These are phyloP conservation scores for Anhinga rufa DNA, from an alignment of 2,113 vertebrate species.

Conservation along the genomic window DNA sequence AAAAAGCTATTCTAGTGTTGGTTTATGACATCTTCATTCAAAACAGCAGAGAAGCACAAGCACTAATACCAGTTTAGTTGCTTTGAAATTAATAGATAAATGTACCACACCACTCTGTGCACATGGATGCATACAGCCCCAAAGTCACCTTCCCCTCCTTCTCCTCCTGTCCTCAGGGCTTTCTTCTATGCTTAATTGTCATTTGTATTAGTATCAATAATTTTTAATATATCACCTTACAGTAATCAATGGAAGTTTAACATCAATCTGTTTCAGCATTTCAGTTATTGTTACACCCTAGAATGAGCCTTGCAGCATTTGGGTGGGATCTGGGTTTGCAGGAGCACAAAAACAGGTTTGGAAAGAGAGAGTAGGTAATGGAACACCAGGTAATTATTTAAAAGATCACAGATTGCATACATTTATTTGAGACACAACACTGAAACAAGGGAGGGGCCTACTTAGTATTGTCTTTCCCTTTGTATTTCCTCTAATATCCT, in stretches of 20 bases:
- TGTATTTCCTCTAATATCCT: constrained; percentile 12
- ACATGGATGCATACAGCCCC: background rate
- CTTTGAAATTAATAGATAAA: constrained; percentile 19
- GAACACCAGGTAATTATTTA: constrained; percentile 23
- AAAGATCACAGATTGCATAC: constrained; percentile 42
- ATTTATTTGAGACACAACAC: background rate
- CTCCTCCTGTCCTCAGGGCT: background rate
- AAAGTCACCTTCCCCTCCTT: background rate
- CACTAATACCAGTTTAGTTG: background rate
- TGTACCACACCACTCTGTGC: background rate
- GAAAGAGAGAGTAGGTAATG: constrained; percentile 25
- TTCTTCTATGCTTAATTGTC: background rate
- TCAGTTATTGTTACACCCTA: background rate
- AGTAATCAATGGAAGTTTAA: constrained; percentile 60
- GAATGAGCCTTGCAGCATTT: constrained; percentile 33
- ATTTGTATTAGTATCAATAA: constrained; percentile 1
- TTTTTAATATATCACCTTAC: constrained; percentile 29
- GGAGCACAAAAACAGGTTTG: background rate
- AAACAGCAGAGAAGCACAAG: background rate
- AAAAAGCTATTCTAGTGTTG: background rate
- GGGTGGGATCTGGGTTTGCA: background rate
- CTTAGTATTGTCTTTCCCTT: constrained; percentile 18
- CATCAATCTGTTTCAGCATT: constrained; percentile 16
- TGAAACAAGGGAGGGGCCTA: background rate
- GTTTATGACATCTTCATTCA: background rate